A percentile compares a stretch with the other conserved stretches of the same genome.
Evolutionary conservation across 1,140 invertebrate genomes (phyloP).

Genomic region (Acromyrmex heyeri): DNA sequence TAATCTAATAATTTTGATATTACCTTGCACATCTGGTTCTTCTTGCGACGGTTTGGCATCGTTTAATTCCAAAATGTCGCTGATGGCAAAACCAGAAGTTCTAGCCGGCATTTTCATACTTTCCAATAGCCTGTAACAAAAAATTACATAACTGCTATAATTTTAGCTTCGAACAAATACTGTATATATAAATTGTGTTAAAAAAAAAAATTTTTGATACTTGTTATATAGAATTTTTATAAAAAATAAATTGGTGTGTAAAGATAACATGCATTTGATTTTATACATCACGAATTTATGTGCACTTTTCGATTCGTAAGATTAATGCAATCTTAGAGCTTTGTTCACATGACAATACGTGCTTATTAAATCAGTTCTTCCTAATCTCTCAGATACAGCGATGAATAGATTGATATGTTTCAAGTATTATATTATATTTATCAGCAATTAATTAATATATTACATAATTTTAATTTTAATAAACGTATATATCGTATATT

Average conservation of each 20-base stretch:
- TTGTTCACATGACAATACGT: background rate
- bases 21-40: conserved; percentile 81
- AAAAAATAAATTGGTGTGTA: background rate
- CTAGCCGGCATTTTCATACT: conserved; percentile 87
- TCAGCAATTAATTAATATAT: background rate
- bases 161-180: background rate
- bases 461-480: background rate
- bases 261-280: background rate
- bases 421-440: background rate
- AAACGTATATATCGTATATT: background rate
- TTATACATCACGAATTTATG: background rate
- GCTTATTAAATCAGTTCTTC: conserved; percentile 1
- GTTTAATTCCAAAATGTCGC: conserved; percentile 91
- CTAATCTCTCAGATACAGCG: background rate
- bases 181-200: background rate
- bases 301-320: background rate
- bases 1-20: background rate
- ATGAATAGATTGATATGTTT: background rate
- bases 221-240: background rate
- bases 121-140: conserved; percentile 86
- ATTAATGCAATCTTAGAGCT: background rate
- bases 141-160: conserved; percentile 4
- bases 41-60: conserved; percentile 83
- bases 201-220: background rate
- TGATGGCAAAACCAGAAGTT: conserved; percentile 91